Conservation (phyloP, 1,140 invertebrate species). For the Microplitis demolitor region DNA sequence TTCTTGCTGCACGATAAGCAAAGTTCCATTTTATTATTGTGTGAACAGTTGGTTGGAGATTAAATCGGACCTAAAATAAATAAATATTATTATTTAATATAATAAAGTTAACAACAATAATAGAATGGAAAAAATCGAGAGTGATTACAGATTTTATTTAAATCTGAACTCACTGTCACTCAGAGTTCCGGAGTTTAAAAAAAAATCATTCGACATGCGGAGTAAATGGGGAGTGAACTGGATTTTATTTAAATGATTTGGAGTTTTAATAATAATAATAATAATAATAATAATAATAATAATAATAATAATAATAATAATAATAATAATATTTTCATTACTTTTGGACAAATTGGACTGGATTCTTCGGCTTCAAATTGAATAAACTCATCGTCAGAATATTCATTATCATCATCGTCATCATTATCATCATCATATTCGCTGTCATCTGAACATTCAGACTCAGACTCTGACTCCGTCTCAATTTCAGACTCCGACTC, state of each 20-base stretch:
- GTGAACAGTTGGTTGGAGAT: slow-evolving; percentile 61
- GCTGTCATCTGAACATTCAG: not conserved
- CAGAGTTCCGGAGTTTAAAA: too few species aligned
- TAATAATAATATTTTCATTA: too few species aligned
- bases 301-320: too few species aligned
- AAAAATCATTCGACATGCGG: too few species aligned
- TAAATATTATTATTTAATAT: slow-evolving; percentile 11
- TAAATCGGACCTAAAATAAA: slow-evolving; percentile 68
- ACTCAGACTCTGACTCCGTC: slow-evolving; percentile 29
- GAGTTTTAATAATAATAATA: too few species aligned
- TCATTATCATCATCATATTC: not conserved
- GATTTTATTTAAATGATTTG: too few species aligned
- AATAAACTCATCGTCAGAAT: not conserved
- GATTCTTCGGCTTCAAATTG: too few species aligned
- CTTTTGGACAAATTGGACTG: too few species aligned
- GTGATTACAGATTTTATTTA: too few species aligned
- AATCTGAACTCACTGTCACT: too few species aligned
- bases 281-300: too few species aligned
- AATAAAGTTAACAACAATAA: not conserved
- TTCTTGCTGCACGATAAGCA: slow-evolving; percentile 68
- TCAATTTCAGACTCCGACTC: slow-evolving; percentile 22
- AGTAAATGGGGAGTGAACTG: too few species aligned
- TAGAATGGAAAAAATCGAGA: not conserved
- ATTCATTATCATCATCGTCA: not conserved
- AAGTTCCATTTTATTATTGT: slow-evolving; percentile 68